These are phyloP conservation scores for Chromoteleia sp. DNA, from an alignment of 2,888 invertebrate species.

Conservation along the genomic window DNA sequence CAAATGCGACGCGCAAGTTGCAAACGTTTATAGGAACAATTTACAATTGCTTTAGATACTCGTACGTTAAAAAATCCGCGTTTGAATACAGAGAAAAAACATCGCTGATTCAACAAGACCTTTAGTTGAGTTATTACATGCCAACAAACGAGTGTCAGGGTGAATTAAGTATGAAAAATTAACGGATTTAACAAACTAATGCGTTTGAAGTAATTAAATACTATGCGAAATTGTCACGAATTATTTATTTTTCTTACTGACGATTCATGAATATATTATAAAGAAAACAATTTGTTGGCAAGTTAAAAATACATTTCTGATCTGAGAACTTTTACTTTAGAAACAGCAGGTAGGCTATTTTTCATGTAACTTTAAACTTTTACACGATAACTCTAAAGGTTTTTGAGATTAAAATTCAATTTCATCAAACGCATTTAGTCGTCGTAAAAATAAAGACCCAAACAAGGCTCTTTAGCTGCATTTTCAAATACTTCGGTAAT, in stretches of 20 bases:
- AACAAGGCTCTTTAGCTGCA: background rate
- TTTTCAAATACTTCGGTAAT: background rate
- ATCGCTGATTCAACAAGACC: background rate
- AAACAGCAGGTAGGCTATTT: too few species aligned
- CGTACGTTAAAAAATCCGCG: background rate
- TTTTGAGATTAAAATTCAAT: background rate
- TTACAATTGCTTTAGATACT: slow-evolving; percentile 15
- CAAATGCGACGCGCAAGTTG: slow-evolving; percentile 18
- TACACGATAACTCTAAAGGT: background rate
- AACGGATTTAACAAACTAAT: too few species aligned
- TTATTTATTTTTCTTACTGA: too few species aligned
- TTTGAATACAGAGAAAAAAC: too few species aligned
- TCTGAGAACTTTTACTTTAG: too few species aligned
- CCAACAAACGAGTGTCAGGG: too few species aligned
- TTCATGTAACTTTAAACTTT: background rate
- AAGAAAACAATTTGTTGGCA: too few species aligned
- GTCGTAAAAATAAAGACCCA: background rate
- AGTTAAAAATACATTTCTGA: too few species aligned
- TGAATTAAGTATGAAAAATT: too few species aligned
- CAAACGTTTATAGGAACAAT: slow-evolving; percentile 24
- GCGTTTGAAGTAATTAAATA: too few species aligned
- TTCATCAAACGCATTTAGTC: background rate
- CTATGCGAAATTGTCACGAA: too few species aligned
- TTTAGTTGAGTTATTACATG: background rate
- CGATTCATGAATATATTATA: too few species aligned